Evolutionary conservation across 2,888 invertebrate species (phyloP).

Genomic region (Drosophila melanosoma): DNA sequence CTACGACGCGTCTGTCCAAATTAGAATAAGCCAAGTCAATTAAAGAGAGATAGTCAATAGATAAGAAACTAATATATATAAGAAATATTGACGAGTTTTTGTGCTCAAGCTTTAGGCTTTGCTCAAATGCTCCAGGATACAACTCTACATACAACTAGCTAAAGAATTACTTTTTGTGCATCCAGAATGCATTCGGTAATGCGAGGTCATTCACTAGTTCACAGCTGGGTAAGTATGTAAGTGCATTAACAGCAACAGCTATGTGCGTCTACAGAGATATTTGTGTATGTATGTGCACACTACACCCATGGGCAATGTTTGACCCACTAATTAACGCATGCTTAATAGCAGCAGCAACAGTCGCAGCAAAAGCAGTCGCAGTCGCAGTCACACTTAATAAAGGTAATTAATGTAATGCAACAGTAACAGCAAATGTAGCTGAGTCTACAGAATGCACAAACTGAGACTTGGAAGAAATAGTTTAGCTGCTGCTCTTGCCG

Average conservation of each 20-base stretch:
- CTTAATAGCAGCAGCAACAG: slow-evolving; percentile 54
- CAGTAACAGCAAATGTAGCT: slow-evolving; percentile 41
- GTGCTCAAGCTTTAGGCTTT: background rate
- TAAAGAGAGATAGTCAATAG: background rate
- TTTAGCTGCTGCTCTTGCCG: slow-evolving; percentile 19
- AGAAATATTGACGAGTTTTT: background rate
- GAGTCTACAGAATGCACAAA: background rate
- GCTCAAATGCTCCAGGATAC: background rate
- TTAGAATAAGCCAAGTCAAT: background rate
- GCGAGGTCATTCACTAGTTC: background rate
- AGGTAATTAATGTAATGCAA: slow-evolving; percentile 75
- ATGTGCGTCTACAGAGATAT: background rate
- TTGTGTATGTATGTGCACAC: slow-evolving; percentile 15
- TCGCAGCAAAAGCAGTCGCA: background rate
- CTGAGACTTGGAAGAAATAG: slow-evolving; percentile 13
- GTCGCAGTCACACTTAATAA: slow-evolving; percentile 66
- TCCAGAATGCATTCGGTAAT: background rate
- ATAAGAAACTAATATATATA: background rate
- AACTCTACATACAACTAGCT: background rate
- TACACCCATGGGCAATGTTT: slow-evolving; percentile 60
- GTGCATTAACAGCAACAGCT: slow-evolving; percentile 13
- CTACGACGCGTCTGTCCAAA: background rate
- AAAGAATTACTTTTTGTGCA: background rate
- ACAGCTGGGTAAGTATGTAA: slow-evolving; percentile 10
- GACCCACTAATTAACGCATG: slow-evolving; percentile 80